Evolutionary conservation across 2,797 vertebrate genomes (phyloP), one percentile per base, ranked within the genome.

Genomic region (Falco peregrinus): DNA sequence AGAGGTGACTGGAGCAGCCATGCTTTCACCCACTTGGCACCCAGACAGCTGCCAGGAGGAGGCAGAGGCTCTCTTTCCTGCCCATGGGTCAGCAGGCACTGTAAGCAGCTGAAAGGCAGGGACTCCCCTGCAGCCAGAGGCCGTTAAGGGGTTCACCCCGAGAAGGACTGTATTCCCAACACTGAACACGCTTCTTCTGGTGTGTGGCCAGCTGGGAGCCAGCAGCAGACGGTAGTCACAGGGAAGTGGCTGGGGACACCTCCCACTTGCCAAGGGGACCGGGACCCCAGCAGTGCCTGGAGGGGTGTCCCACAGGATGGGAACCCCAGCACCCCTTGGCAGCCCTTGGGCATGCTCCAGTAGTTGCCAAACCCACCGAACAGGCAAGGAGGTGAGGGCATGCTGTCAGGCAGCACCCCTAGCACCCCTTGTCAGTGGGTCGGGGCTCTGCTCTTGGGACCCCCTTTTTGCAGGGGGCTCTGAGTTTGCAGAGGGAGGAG

Each of bases 11-110:
- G 71, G 35, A 94, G 20, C 43, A 51, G 35, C 25, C 2, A 3
- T 19, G 4, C 86, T 96, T 95, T 96, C 60, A 89, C 90, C 60
- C 74, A 67, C 37, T 90, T 53, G 56, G 78, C 75, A 84, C 16
- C 28, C 21, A 7, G 33, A 56, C 59, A 91, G 16, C 35, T 69
- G 4, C 3, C 2, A 6, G 28, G 16, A 51, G 39, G 41, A 79
- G 20, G 48, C 59, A 48, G 28, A 67, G 14, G 8, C 22, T 73
- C 28, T 7, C 11, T 56, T 77, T 69, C 43, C 63, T 68, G 17
- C 4, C 51, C 3, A 0, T 28, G 45, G 18, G n/a, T 16, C 3
- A 2, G 15, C 24, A 59, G 60, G 18, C 48, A 7, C 56, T 54
- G 39, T 2, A 1, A 65, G 45, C 45, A 69, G 13, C 9, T 5